Conservation (phyloP, 2,113 vertebrate genomes). For the Silurus asotus region DNA sequence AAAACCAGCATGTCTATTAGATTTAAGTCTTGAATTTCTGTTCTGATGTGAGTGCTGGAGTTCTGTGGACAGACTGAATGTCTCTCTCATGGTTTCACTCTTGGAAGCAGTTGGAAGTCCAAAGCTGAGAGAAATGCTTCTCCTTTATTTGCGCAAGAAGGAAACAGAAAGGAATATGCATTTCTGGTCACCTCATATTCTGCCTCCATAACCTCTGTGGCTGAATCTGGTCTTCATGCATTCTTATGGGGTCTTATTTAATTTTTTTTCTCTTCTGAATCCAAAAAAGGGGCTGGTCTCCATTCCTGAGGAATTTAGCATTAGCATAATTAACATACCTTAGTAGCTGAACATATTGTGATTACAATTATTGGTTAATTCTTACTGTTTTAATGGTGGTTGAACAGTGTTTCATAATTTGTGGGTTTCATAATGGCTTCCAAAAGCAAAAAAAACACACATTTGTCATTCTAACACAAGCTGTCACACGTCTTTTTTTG, state of each 20-base stretch:
- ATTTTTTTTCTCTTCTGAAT: conserved; percentile 20
- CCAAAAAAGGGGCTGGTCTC: not conserved
- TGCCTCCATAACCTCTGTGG: not conserved
- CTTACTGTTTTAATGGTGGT: too few species aligned
- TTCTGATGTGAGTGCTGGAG: conserved; percentile 5
- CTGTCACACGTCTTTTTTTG: conserved; percentile 13
- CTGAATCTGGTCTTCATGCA: conserved; percentile 14
- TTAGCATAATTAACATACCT: not conserved
- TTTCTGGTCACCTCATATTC: conserved; percentile 1
- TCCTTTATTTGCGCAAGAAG: conserved; percentile 5
- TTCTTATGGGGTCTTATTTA: conserved; percentile 24
- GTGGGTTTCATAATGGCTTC: conserved; percentile 15
- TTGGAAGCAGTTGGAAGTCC: conserved; percentile 7
- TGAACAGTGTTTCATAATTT: not conserved
- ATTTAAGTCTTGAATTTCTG: conserved; percentile 21
- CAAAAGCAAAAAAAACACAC: not conserved
- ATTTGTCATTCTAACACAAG: conserved; percentile 15
- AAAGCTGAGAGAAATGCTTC: not conserved
- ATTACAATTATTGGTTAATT: too few species aligned
- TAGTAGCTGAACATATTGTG: too few species aligned
- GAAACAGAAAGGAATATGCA: not conserved
- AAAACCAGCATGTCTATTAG: conserved; percentile 33
- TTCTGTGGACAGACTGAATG: conserved; percentile 37
- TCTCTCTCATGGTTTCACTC: conserved; percentile 33
- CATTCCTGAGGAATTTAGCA: not conserved